Evolutionary conservation across 2,888 invertebrate genomes (phyloP), one percentile per base, ranked within the genome.

Genomic region (Apamea monoglypha): DNA sequence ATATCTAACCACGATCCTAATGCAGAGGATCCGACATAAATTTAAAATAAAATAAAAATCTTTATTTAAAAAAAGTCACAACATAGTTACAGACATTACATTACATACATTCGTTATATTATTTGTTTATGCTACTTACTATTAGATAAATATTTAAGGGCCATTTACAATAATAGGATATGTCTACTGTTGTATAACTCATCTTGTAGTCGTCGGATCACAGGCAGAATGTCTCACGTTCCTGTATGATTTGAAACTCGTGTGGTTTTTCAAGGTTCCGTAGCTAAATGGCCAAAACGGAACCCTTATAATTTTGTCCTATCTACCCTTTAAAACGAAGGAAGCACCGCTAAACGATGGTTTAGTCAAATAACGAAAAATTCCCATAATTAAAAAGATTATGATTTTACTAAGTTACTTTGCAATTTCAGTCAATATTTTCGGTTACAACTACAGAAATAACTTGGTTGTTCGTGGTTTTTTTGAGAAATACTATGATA

Each of bases 231-330:
- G 40, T 40, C 18, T 12, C 18, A 18, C 8, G 44, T 47, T 47
- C 8, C 25, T n/a, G 25, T 47, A 18, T 12, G 18, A 74, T 73
- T 47, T 66, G 44, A 56, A 75, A 44, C 56, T 18, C 16, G 40
- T 40, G 25, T 75, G 18, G 32, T 71, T 70, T 74, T n/a, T 67
- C n/a, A 67, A 40, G 18, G 16, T 40, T 40, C n/a, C n/a, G n/a
- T 10, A 40, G 8, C 8, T 5, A n/a, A 50, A 16, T 67, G 8
- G 8, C 25, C 40, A n/a, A 40, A 40, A n/a, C 18, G 6, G 3
- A 44, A 12, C 21, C 29, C 29, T 44, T 68, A 6, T 44, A 44
- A n/a, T 21, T 18, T 44, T 18, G 3, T 29, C 68, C 12, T 44
- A 18, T 29, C 12, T 2, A 44, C 18, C 18, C 29, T 10, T 6